A percentile compares a stretch with the other conserved stretches of the same genome.
Evolutionary conservation across 2,113 vertebrate genomes (phyloP).

Genomic region (Mus spicilegus): DNA sequence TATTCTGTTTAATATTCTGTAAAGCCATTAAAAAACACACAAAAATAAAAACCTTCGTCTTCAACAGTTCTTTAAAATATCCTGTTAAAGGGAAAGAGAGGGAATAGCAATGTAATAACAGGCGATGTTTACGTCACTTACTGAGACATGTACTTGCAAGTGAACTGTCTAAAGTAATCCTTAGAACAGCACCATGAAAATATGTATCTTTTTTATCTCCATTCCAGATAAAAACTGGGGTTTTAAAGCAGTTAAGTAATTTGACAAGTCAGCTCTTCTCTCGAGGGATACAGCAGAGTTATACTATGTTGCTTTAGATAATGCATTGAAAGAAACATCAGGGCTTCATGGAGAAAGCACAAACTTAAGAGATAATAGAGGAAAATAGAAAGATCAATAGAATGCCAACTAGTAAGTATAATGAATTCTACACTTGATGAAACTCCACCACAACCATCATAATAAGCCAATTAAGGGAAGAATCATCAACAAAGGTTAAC

Average conservation of each 20-base stretch:
- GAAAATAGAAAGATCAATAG: not conserved
- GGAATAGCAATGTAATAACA: conserved; percentile 61
- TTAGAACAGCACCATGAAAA: not conserved
- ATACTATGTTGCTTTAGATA: not conserved
- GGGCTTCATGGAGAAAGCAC: not conserved
- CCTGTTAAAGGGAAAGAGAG: conserved; percentile 83
- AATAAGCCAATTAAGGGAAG: not conserved
- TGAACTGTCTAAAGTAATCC: conserved; percentile 2
- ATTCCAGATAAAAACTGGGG: conserved; percentile 17
- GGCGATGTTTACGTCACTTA: conserved; percentile 39
- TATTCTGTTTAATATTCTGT: conserved; percentile 82
- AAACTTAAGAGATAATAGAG: not conserved
- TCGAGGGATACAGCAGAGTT: not conserved
- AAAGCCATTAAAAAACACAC: conserved; percentile 82
- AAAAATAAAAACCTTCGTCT: conserved; percentile 78
- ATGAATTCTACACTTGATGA: not conserved
- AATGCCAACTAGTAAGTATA: conserved; percentile 28
- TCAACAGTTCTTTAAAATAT: conserved; percentile 83
- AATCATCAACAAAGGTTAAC: conserved; percentile 16
- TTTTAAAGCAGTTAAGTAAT: not conserved
- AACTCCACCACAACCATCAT: not conserved
- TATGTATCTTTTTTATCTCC: conserved; percentile 41
- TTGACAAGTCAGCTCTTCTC: conserved; percentile 13
- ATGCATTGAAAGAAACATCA: not conserved
- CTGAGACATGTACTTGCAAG: not conserved